A percentile compares a stretch with the other conserved stretches of the same genome.
These are phyloP conservation scores for Metopolophium dirhodum DNA, from an alignment of 1,140 invertebrate species.

Conservation along the genomic window DNA sequence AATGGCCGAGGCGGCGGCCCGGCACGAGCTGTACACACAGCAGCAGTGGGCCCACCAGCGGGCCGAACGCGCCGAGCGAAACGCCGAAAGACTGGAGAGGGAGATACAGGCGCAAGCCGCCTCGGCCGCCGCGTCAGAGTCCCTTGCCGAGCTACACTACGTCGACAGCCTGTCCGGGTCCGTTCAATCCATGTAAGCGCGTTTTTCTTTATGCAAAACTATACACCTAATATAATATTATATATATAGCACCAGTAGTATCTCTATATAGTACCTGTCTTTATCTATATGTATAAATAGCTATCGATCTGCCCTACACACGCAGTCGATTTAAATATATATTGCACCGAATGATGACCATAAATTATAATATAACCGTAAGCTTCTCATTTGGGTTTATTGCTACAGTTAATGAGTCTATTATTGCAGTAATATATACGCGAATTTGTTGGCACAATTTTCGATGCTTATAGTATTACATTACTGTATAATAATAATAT, in stretches of 20 bases:
- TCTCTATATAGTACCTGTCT: background rate
- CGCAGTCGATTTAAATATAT: background rate
- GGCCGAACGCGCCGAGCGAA: constrained; percentile 55
- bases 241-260: background rate
- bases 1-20: constrained; percentile 58
- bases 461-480: background rate
- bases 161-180: constrained; percentile 56
- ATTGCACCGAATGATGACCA: background rate
- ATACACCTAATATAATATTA: background rate
- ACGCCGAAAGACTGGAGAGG: constrained; percentile 56
- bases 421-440: background rate
- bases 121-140: constrained; percentile 51
- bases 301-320: background rate
- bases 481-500: background rate
- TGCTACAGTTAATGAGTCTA: background rate
- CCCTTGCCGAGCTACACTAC: constrained; percentile 46
- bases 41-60: constrained; percentile 58
- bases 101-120: constrained; percentile 52
- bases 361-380: background rate
- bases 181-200: constrained; percentile 57
- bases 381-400: background rate
- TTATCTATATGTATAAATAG: background rate
- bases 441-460: background rate
- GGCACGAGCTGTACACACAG: constrained; percentile 58
- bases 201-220: background rate